A percentile compares a stretch with the other conserved stretches of the same genome.
Conservation (phyloP, 2,113 vertebrate genomes). For the Rousettus leschenaultii region DNA sequence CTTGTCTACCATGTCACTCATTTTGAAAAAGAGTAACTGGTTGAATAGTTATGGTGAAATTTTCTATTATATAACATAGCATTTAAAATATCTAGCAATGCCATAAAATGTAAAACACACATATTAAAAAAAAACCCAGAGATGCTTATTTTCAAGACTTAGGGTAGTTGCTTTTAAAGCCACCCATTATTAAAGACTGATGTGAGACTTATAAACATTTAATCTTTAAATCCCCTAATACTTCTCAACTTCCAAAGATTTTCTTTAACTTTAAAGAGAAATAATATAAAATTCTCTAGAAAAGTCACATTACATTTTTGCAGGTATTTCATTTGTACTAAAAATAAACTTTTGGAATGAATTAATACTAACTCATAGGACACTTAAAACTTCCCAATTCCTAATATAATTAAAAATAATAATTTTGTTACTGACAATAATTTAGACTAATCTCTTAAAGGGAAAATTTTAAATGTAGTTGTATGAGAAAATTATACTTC, state of each 20-base stretch:
- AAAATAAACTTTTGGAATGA: conserved; percentile 21
- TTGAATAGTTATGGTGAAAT: neutral
- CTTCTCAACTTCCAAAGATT: neutral
- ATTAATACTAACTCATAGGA: neutral
- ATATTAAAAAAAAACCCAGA: neutral
- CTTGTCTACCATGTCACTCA: neutral
- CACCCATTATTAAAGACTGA: conserved; percentile 19
- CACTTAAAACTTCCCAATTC: conserved; percentile 7
- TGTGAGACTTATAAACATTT: conserved; percentile 21
- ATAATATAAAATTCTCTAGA: conserved; percentile 5
- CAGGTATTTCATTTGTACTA: neutral
- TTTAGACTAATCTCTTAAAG: neutral
- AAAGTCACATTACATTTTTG: conserved; percentile 23
- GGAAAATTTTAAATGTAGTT: conserved; percentile 21
- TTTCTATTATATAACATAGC: neutral
- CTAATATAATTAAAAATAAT: conserved; percentile 17
- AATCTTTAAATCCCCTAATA: conserved; percentile 28
- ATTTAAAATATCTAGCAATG: conserved; percentile 35
- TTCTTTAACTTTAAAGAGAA: neutral
- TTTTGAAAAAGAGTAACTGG: neutral
- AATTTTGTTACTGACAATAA: neutral
- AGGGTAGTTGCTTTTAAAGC: neutral
- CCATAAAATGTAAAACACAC: conserved; percentile 51
- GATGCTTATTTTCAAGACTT: conserved; percentile 37
- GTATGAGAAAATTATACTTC: neutral